phyloP scores from a whole-genome alignment of 2,888 invertebrate species.

The Spisula subtruncata region DNA sequence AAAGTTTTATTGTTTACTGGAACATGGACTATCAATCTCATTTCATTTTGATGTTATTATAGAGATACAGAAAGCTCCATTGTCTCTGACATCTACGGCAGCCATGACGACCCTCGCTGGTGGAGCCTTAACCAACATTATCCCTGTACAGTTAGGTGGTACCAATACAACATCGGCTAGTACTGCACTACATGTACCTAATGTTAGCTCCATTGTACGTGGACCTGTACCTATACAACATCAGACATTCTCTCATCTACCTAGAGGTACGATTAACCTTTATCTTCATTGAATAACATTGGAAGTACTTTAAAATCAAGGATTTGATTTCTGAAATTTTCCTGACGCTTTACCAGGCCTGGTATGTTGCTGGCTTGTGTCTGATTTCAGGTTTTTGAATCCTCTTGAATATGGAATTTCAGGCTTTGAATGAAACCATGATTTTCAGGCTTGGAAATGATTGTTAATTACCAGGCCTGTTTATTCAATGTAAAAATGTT shows the following conservation, averaged over 20 bases:
- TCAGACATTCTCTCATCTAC: slow-evolving; percentile 58
- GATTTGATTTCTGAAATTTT: no score
- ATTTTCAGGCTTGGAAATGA: no score
- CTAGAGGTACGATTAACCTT: slow-evolving; percentile 51
- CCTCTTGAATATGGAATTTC: no score
- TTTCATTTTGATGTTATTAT: not conserved
- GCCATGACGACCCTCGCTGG: slow-evolving; percentile 43
- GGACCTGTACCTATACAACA: slow-evolving; percentile 48
- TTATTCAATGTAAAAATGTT: no score
- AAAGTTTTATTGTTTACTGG: no score
- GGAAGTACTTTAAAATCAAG: no score
- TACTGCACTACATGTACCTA: slow-evolving; percentile 64
- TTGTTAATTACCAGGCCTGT: no score
- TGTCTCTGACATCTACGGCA: slow-evolving; percentile 58
- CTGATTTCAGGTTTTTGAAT: no score
- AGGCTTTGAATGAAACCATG: no score
- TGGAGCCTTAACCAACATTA: slow-evolving; percentile 54
- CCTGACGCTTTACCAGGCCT: no score
- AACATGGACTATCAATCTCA: not conserved
- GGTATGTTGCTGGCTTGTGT: no score
- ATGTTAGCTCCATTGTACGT: slow-evolving; percentile 66
- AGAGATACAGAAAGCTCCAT: slow-evolving; percentile 65
- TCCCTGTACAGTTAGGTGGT: slow-evolving; percentile 65
- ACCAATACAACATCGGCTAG: slow-evolving; percentile 42
- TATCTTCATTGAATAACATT: no score